Percentiles rank a stretch among this genome's conserved stretches.
Evolutionary conservation across 2,113 vertebrate species (phyloP).

Genomic region (Hyaena hyaena): DNA sequence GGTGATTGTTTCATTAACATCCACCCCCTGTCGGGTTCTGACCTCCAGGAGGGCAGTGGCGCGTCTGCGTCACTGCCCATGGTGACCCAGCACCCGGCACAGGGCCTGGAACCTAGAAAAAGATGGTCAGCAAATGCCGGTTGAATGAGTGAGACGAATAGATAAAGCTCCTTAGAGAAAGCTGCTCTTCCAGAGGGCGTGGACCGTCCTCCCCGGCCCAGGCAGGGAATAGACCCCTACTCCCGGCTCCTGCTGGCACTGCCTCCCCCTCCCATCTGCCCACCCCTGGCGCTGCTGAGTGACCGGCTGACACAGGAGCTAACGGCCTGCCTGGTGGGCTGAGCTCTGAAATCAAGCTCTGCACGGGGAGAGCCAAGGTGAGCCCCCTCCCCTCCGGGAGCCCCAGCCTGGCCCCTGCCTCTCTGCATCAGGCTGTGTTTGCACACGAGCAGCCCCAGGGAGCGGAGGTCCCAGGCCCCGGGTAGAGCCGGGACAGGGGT

Average conservation of each 20-base stretch:
- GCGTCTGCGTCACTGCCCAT: neutral
- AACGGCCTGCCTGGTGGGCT: too few relatives aligned
- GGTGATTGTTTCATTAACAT: neutral
- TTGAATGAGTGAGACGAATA: neutral
- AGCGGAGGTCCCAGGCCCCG: neutral
- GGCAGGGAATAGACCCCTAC: rapidly evolving
- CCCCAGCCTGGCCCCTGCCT: neutral
- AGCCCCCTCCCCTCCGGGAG: neutral
- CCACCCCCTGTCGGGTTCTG: neutral
- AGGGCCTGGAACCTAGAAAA: neutral
- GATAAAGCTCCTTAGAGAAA: neutral
- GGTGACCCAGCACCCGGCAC: neutral
- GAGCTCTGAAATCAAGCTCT: neutral
- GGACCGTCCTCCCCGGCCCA: too few relatives aligned
- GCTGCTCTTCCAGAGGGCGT: neutral
- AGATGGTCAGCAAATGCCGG: neutral
- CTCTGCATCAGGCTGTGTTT: neutral
- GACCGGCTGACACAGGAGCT: neutral
- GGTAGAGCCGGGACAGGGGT: neutral
- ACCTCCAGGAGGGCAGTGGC: neutral
- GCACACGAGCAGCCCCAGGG: neutral
- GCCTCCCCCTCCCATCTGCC: too few relatives aligned
- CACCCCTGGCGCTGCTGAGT: rapidly evolving
- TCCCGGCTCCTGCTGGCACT: neutral
- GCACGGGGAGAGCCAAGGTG: neutral